Conservation (phyloP, 2,888 invertebrate genomes). For the Caenorhabditis sp. region DNA sequence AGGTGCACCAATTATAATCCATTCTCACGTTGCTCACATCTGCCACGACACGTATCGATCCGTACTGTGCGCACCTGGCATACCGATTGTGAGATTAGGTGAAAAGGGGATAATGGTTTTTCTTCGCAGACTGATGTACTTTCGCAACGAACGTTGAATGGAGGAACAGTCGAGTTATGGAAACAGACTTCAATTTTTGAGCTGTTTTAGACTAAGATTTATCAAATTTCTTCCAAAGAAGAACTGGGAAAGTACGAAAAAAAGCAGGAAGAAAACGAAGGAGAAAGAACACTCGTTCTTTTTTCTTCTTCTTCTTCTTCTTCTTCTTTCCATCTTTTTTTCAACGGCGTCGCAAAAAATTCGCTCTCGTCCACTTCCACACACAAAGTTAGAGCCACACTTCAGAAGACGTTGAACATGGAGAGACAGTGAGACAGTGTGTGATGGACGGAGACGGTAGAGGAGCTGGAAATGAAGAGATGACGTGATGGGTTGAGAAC, state of each 20-base stretch:
- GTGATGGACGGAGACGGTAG: constrained; percentile 11
- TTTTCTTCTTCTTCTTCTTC: constrained; percentile 2
- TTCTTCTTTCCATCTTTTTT: constrained; percentile 4
- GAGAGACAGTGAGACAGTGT: too few relatives aligned
- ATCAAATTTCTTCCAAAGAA: background rate
- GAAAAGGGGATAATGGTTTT: too few relatives aligned
- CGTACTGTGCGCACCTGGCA: too few relatives aligned
- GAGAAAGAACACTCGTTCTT: constrained; percentile 17
- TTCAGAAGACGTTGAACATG: background rate
- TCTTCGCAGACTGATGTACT: too few relatives aligned
- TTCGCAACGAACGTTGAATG: too few relatives aligned
- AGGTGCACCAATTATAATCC: too few relatives aligned
- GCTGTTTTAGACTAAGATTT: background rate
- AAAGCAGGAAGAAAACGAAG: background rate
- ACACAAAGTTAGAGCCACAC: constrained; percentile 17
- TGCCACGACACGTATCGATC: too few relatives aligned
- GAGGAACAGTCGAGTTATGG: too few relatives aligned
- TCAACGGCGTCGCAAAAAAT: background rate
- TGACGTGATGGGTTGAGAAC: constrained; percentile 2
- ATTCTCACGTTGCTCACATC: too few relatives aligned
- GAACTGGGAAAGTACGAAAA: constrained; percentile 12
- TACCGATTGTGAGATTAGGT: too few relatives aligned
- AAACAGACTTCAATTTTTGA: too few relatives aligned
- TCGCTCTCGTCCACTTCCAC: background rate
- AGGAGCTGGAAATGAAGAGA: background rate